Evolutionary conservation across 2,113 vertebrate species (phyloP), one percentile per base, ranked within the genome.

Genomic region (Struthio camelus): DNA sequence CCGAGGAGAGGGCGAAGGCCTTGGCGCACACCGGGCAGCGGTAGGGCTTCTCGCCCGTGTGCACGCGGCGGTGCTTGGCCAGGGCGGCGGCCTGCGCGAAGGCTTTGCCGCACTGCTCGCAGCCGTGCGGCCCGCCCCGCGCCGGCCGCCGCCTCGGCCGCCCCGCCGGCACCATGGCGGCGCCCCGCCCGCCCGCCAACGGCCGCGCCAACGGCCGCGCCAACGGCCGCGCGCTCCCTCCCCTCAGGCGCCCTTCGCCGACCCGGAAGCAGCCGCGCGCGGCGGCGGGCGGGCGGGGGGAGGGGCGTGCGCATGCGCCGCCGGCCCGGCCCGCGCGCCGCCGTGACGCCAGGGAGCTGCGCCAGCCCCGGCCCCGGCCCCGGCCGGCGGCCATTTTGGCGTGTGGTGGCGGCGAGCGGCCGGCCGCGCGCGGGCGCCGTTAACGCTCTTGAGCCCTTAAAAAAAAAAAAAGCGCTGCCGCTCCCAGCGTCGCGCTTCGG

Each of bases 11-110:
- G 23, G 94, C 83, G 19, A 91, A 69, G 59, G 89, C 88, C 16
- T 71, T 96, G 38, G 80, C 58, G 16, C 98, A 98, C 38, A 96
- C 27, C 1, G 93, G 84, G 69, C 98, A 98, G 85, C 70, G 92
- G 65, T 87, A 88, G 3, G 94, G 80, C 62, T 59, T 54, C 48
- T 90, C 90, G 17, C 72, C 62, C 4, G 84, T 72, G 28, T 54
- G 81, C 20, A 44, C 79, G 6, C 48, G 46, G 32, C 86, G 48
- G 56, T 82, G 92, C 82, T 85, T 85, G 58, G 76, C 51, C 42
- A 90, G 56, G 8, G 59, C 61, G 4, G 87, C 38, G 1, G 90
- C 61, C 65, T 64, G 90, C 19, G 24, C 56, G 2, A 83, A 91
- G 28, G 61, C 50, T 56, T 89, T 80, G 36, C 50, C 53, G 14